phyloP scores from a whole-genome alignment of 2,797 vertebrate genomes.

The Malurus splendens region DNA sequence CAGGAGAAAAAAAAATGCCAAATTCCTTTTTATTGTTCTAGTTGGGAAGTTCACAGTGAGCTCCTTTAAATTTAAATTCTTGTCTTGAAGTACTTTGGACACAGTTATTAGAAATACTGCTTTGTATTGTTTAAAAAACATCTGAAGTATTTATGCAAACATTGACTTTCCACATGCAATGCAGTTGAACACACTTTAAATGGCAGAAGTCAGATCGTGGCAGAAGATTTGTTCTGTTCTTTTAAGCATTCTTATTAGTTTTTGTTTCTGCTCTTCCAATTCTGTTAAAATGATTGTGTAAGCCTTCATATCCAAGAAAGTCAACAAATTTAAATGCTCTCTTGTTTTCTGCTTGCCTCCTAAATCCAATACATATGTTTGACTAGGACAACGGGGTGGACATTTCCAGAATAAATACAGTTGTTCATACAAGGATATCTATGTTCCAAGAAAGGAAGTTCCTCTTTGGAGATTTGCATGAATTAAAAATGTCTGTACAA shows the following conservation, averaged over 20 bases:
- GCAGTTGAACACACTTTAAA: neutral
- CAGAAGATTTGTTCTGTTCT: neutral
- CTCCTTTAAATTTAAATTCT: neutral
- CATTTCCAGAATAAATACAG: constrained; percentile 26
- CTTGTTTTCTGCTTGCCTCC: neutral
- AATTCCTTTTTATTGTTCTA: neutral
- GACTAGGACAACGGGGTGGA: neutral
- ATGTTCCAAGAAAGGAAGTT: neutral
- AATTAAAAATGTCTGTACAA: neutral
- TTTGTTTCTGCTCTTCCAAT: neutral
- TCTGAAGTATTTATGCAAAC: neutral
- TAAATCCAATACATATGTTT: neutral
- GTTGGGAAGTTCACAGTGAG: neutral
- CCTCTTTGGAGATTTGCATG: neutral
- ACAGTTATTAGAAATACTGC: neutral
- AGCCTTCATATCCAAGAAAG: neutral
- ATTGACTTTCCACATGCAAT: neutral
- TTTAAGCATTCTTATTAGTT: neutral
- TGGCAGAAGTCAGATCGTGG: neutral
- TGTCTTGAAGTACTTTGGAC: neutral
- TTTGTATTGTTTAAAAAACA: neutral
- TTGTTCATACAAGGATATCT: constrained; percentile 31
- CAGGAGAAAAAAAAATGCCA: accelerated
- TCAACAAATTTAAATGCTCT: neutral
- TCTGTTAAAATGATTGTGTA: neutral